Evolutionary conservation across 2,888 invertebrate genomes (phyloP).

Genomic region (Lymantria monacha): DNA sequence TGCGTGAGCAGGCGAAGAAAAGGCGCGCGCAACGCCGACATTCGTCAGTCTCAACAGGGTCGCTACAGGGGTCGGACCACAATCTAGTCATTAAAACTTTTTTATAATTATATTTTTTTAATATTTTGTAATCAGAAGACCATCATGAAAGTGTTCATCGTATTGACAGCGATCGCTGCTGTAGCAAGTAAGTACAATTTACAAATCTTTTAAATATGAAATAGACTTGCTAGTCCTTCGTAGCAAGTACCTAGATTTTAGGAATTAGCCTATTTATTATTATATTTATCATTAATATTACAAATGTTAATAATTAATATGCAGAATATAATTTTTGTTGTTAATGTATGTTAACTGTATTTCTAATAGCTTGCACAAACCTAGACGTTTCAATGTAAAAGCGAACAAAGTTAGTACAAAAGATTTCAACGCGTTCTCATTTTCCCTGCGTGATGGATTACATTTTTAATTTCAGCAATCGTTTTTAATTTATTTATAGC

Average conservation of each 20-base stretch:
- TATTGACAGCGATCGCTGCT: slow-evolving; percentile 68
- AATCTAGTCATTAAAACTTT: slow-evolving; percentile 72
- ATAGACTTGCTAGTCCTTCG: too few species aligned
- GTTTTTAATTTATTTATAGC: too few species aligned
- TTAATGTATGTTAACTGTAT: neutral
- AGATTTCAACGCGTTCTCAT: slow-evolving; percentile 49
- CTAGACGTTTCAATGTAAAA: slow-evolving; percentile 3
- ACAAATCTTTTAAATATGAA: slow-evolving; percentile 6
- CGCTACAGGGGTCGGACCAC: slow-evolving; percentile 70
- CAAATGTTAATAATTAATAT: too few species aligned
- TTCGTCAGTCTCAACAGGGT: slow-evolving; percentile 74
- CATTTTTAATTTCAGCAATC: neutral
- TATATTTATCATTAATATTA: too few species aligned
- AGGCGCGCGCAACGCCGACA: slow-evolving; percentile 67
- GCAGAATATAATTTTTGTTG: too few species aligned
- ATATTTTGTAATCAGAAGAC: slow-evolving; percentile 57
- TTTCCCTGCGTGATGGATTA: neutral
- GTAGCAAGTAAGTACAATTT: slow-evolving; percentile 70
- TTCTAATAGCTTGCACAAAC: slow-evolving; percentile 13
- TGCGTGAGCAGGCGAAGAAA: slow-evolving; percentile 72
- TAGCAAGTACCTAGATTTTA: too few species aligned
- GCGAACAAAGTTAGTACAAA: slow-evolving; percentile 29
- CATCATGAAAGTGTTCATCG: slow-evolving; percentile 81
- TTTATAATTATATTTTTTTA: slow-evolving; percentile 48
- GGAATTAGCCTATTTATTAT: too few species aligned